These are phyloP conservation scores for Pampus argenteus DNA, from an alignment of 2,797 vertebrate genomes.

Conservation along the genomic window DNA sequence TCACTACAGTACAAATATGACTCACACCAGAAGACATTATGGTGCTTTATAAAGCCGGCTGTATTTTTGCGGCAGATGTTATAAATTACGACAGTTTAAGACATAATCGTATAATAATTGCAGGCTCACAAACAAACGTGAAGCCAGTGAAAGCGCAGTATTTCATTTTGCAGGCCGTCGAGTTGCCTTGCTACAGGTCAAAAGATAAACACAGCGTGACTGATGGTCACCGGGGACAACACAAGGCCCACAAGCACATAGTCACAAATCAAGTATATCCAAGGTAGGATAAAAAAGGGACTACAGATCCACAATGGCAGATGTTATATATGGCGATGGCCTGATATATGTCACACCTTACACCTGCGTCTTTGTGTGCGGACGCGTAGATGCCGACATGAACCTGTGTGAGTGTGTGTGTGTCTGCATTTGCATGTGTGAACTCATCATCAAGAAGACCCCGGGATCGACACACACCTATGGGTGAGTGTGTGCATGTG, in stretches of 20 bases:
- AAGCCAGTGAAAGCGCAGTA: not conserved
- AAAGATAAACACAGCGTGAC: constrained; percentile 31
- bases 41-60: constrained; percentile 17
- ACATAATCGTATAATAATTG: constrained; percentile 1
- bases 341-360: constrained; percentile 55
- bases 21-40: constrained; percentile 49
- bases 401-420: not conserved
- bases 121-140: not conserved
- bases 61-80: constrained; percentile 12
- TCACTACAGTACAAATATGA: constrained; percentile 64
- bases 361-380: constrained; percentile 50
- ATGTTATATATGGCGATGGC: constrained; percentile 29
- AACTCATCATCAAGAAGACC: constrained; percentile 36
- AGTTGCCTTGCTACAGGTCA: not conserved
- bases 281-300: constrained; percentile 5
- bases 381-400: constrained; percentile 23
- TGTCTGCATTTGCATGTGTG: not conserved
- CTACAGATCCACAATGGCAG: not conserved
- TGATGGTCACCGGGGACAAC: constrained; percentile 1
- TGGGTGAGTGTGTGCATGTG: no score
- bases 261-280: constrained; percentile 34
- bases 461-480: constrained; percentile 33
- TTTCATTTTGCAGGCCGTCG: not conserved
- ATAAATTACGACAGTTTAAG: constrained; percentile 26
- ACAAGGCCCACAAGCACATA: constrained; percentile 27